A percentile compares a stretch with the other conserved stretches of the same genome.
phyloP scores from a whole-genome alignment of 2,797 vertebrate genomes.

The Micrastur ruficollis region DNA sequence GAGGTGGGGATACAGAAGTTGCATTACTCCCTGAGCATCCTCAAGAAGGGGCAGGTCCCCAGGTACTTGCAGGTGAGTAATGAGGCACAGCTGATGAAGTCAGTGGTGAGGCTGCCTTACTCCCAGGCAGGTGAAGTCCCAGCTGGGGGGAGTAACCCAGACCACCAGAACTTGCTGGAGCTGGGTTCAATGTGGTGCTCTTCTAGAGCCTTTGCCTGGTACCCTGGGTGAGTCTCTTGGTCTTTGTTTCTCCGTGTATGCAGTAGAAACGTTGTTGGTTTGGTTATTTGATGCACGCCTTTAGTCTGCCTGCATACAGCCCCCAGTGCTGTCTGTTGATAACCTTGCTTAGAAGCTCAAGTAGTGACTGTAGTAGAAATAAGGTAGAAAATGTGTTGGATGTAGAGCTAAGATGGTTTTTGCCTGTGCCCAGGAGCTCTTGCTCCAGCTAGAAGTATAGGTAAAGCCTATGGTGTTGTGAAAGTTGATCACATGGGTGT shows the following conservation, averaged over 20 bases:
- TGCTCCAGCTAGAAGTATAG: fast-evolving
- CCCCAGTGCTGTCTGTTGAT: fast-evolving
- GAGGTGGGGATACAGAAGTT: too few relatives aligned
- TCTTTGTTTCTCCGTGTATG: background rate
- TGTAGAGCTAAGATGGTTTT: background rate
- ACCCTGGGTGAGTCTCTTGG: background rate
- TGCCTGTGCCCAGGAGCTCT: background rate
- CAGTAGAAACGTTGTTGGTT: fast-evolving
- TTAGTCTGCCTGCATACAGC: fast-evolving
- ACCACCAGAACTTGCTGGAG: fast-evolving
- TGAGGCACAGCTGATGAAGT: fast-evolving
- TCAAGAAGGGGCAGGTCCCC: fast-evolving
- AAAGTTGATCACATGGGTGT: fast-evolving
- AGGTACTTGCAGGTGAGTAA: background rate
- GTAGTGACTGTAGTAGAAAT: background rate
- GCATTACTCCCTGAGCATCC: fast-evolving
- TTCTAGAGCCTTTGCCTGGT: background rate
- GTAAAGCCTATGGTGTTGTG: fast-evolving
- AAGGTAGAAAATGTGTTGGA: background rate
- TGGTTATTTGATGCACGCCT: background rate
- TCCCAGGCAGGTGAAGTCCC: background rate
- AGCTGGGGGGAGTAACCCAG: fast-evolving
- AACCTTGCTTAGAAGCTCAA: background rate
- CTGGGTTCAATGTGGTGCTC: fast-evolving
- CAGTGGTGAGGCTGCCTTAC: background rate